Conservation (phyloP, 2,888 invertebrate species). For the Serripes groenlandicus region DNA sequence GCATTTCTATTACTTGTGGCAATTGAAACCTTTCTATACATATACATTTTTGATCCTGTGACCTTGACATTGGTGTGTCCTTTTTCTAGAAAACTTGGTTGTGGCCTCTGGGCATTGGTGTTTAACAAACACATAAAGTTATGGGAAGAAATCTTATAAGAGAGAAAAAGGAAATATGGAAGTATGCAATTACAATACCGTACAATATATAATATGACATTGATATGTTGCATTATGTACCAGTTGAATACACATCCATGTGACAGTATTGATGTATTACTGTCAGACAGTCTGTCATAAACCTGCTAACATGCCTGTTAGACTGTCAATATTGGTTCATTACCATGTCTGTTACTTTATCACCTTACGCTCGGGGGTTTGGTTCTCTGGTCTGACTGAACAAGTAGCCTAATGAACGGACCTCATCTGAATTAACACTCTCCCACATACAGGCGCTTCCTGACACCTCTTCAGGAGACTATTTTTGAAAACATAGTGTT, state of each 20-base stretch:
- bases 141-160: too few relatives aligned
- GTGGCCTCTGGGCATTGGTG: too few relatives aligned
- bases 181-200: too few relatives aligned
- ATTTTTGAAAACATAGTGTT: background rate
- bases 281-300: conserved; percentile 5
- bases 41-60: too few relatives aligned
- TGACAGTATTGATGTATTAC: conserved; percentile 1
- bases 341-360: background rate
- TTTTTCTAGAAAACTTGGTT: too few relatives aligned
- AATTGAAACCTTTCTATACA: too few relatives aligned
- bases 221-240: too few relatives aligned
- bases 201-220: too few relatives aligned
- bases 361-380: background rate
- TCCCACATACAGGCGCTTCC: background rate
- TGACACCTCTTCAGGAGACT: background rate
- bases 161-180: too few relatives aligned
- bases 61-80: too few relatives aligned
- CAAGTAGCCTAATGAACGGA: background rate
- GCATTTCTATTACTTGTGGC: too few relatives aligned
- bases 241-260: background rate
- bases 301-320: background rate
- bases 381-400: background rate
- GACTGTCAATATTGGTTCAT: conserved; percentile 1
- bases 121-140: too few relatives aligned
- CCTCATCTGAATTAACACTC: background rate